Percentiles rank a stretch among this genome's conserved stretches.
Evolutionary conservation across 2,113 vertebrate genomes (phyloP).

Genomic region (Alosa alosa): DNA sequence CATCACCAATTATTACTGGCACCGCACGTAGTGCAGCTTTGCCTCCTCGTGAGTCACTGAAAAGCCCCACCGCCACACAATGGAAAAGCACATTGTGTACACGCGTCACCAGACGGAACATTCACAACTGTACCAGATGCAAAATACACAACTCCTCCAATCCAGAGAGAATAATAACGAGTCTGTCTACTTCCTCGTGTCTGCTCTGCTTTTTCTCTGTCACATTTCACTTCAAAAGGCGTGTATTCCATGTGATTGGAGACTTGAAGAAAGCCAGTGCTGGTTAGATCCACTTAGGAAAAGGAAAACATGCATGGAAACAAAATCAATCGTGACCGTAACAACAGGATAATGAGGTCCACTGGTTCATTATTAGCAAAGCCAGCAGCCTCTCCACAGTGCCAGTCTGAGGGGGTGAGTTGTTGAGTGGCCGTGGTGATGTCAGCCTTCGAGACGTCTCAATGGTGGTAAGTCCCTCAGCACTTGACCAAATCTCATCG

Average conservation of each 20-base stretch:
- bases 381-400: neutral
- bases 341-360: neutral
- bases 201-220: neutral
- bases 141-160: neutral
- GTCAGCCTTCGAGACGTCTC: neutral
- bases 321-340: neutral
- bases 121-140: neutral
- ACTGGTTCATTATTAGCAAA: neutral
- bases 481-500: neutral
- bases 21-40: too few relatives aligned
- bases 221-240: neutral
- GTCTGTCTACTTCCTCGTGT: neutral
- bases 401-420: too few relatives aligned
- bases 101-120: neutral
- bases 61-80: neutral
- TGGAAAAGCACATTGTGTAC: neutral
- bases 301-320: neutral
- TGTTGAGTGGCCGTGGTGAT: neutral
- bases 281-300: slow-evolving; percentile 8
- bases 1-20: neutral
- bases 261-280: neutral
- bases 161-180: neutral
- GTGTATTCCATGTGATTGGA: neutral
- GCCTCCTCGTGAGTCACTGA: too few relatives aligned
- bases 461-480: neutral